phyloP scores from a whole-genome alignment of 2,113 vertebrate genomes.

The Hemiprocne comata region DNA sequence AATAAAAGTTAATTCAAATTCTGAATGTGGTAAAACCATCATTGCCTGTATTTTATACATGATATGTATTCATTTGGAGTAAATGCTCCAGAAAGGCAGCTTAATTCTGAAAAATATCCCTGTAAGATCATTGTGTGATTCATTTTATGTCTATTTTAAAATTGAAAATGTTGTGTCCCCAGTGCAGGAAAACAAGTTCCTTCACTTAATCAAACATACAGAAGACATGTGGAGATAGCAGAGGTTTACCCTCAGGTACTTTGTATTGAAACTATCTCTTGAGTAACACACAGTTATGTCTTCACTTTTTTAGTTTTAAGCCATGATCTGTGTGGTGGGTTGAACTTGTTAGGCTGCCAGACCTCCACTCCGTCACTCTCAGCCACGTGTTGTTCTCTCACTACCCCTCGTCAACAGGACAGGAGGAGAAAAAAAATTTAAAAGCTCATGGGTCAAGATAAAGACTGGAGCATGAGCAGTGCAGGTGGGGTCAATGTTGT shows the following conservation, averaged over 20 bases:
- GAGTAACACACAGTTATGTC: accelerated
- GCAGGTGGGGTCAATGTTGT: accelerated
- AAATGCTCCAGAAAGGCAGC: not conserved
- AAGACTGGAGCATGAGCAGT: not conserved
- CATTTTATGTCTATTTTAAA: not conserved
- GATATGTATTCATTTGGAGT: not conserved
- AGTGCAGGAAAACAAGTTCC: not conserved
- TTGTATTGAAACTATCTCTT: not conserved
- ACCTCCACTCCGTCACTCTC: not conserved
- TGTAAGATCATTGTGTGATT: not conserved
- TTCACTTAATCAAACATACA: not conserved
- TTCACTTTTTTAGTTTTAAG: not conserved
- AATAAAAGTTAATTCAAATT: not conserved
- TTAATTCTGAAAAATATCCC: not conserved
- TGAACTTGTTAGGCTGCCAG: not conserved
- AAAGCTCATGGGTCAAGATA: not conserved
- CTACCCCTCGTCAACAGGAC: not conserved
- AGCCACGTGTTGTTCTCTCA: not conserved
- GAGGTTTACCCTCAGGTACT: not conserved
- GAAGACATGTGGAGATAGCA: not conserved
- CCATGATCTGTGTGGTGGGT: accelerated
- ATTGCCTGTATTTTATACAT: not conserved
- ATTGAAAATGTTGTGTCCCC: not conserved
- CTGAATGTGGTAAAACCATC: not conserved
- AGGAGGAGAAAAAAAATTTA: not conserved